These are phyloP conservation scores for Agonopterix alstromeriana DNA, from an alignment of 2,888 invertebrate species.

Conservation along the genomic window DNA sequence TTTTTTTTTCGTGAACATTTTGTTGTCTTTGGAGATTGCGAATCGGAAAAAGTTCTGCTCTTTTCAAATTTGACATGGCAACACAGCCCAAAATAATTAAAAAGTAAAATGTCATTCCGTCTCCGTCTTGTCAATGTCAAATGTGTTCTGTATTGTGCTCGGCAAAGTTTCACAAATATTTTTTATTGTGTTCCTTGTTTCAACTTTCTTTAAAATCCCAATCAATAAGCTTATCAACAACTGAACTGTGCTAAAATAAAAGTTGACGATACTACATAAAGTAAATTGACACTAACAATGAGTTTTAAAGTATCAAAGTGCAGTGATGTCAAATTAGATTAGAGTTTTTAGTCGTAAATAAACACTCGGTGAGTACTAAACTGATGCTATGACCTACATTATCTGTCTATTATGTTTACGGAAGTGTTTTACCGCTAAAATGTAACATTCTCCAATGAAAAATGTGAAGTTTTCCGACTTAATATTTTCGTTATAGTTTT, in stretches of 20 bases:
- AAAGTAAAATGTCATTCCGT: no score
- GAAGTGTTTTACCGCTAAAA: not conserved
- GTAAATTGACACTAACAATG: no score
- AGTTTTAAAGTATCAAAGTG: no score
- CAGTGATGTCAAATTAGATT: constrained; percentile 7
- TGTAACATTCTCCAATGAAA: not conserved
- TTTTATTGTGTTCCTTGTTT: no score
- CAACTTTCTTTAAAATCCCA: no score
- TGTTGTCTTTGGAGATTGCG: no score
- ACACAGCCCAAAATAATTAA: no score
- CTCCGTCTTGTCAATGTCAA: not conserved
- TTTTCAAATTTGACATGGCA: no score
- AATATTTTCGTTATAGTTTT: not conserved
- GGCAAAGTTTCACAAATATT: not conserved
- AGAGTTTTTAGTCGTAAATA: constrained; percentile 3
- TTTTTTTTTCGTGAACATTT: no score
- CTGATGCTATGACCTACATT: constrained; percentile 2
- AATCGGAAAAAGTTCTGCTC: no score
- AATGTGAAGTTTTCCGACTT: not conserved
- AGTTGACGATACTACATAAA: no score
- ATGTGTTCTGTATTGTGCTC: not conserved
- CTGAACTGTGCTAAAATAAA: not conserved
- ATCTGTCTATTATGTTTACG: not conserved
- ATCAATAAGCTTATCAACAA: not conserved
- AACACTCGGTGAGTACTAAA: constrained; percentile 6